Percentiles rank a stretch among this genome's conserved stretches.
These are phyloP conservation scores for Bibio marci DNA, from an alignment of 2,888 invertebrate genomes.

Conservation along the genomic window DNA sequence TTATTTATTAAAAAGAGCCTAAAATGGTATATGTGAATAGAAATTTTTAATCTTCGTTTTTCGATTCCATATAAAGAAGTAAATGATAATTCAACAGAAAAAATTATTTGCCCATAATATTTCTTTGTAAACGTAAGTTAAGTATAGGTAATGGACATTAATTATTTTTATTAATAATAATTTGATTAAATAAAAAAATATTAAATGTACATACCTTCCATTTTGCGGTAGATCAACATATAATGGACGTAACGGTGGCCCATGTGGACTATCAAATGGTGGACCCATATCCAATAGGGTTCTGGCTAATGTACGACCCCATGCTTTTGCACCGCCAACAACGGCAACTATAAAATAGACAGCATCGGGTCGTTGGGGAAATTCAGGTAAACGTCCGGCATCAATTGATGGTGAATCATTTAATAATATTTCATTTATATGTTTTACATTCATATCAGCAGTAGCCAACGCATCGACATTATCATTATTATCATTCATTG, in stretches of 20 bases:
- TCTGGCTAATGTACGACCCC: slow-evolving; percentile 15
- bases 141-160: too few species aligned
- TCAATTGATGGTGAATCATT: slow-evolving; percentile 2
- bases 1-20: too few species aligned
- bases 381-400: slow-evolving; percentile 12
- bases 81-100: too few species aligned
- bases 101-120: too few species aligned
- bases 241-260: slow-evolving; percentile 16
- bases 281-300: slow-evolving; percentile 17
- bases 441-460: background rate
- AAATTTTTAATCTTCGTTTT: too few species aligned
- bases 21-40: too few species aligned
- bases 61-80: too few species aligned
- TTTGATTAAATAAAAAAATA: too few species aligned
- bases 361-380: slow-evolving; percentile 15
- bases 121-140: too few species aligned
- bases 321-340: slow-evolving; percentile 16
- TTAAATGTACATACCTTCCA: slow-evolving; percentile 14
- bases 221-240: slow-evolving; percentile 16
- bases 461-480: too few species aligned
- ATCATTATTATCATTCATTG: background rate
- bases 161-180: too few species aligned
- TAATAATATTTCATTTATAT: background rate
- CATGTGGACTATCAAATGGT: slow-evolving; percentile 15
- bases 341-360: slow-evolving; percentile 18